phyloP scores from a whole-genome alignment of 2,888 invertebrate species.

The Aphidius colemani region DNA sequence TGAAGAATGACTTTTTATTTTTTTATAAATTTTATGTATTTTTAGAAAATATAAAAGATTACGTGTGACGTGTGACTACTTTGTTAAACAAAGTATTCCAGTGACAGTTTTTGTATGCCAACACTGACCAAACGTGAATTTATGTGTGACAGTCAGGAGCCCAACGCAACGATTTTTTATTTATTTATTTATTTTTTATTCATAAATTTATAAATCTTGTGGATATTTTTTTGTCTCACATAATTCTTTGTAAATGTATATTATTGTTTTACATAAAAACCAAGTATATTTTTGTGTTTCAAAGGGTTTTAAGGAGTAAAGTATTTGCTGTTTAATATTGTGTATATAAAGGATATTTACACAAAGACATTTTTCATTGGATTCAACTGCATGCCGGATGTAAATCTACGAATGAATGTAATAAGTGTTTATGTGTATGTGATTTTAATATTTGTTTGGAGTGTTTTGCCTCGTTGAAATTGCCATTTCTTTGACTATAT shows the following conservation, averaged over 20 bases:
- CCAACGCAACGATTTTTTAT: constrained; percentile 8
- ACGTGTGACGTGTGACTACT: constrained; percentile 37
- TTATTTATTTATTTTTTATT: neutral
- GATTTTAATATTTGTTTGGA: neutral
- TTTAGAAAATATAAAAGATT: constrained; percentile 19
- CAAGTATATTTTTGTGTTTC: too few species aligned
- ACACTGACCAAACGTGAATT: constrained; percentile 52
- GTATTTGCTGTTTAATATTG: too few species aligned
- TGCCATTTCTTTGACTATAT: constrained; percentile 7
- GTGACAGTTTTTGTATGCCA: constrained; percentile 47
- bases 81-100: constrained; percentile 52
- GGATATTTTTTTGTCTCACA: too few species aligned
- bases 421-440: constrained; percentile 11
- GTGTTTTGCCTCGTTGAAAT: constrained; percentile 3
- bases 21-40: neutral
- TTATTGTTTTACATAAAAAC: too few species aligned
- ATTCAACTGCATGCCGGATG: constrained; percentile 4
- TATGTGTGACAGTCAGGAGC: constrained; percentile 43
- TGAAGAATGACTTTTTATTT: too few species aligned
- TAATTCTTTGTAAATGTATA: too few species aligned
- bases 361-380: too few species aligned
- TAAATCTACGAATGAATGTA: constrained; percentile 10
- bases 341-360: too few species aligned
- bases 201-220: too few species aligned
- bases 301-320: too few species aligned